Evolutionary conservation across 2,888 invertebrate genomes (phyloP).

Genomic region (Conops quadrifasciatus): DNA sequence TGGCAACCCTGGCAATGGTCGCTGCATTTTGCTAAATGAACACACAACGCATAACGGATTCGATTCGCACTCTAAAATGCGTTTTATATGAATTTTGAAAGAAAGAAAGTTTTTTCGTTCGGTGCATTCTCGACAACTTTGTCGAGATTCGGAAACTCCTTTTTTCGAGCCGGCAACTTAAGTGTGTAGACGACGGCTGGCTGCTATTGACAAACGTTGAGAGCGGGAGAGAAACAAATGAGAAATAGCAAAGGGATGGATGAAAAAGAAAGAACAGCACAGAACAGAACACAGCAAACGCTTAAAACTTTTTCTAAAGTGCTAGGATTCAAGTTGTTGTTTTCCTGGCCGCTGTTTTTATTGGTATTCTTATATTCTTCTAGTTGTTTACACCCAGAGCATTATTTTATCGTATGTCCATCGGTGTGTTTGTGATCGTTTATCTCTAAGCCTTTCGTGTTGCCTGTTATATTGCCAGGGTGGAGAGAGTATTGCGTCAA

Average conservation of each 20-base stretch:
- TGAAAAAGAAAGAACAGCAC: not conserved
- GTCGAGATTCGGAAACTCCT: slow-evolving; percentile 21
- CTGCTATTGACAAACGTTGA: not conserved
- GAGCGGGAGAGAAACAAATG: not conserved
- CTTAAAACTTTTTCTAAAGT: slow-evolving; percentile 30
- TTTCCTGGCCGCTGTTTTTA: slow-evolving; percentile 32
- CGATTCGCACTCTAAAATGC: slow-evolving; percentile 26
- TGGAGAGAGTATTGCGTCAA: too few relatives aligned
- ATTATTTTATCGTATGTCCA: slow-evolving; percentile 6
- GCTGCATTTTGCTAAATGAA: not conserved
- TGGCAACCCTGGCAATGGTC: slow-evolving; percentile 9
- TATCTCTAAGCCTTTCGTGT: slow-evolving; percentile 16
- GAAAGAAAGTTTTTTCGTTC: slow-evolving; percentile 4
- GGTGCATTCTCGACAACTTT: slow-evolving; percentile 9
- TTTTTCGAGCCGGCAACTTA: slow-evolving; percentile 19
- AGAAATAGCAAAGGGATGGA: slow-evolving; percentile 8
- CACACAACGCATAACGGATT: not conserved
- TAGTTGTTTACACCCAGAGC: too few relatives aligned
- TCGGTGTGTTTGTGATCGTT: not conserved
- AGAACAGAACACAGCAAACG: not conserved
- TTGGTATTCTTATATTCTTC: slow-evolving; percentile 35
- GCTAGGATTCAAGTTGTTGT: slow-evolving; percentile 43
- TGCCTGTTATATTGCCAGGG: too few relatives aligned
- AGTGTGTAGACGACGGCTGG: slow-evolving; percentile 2
- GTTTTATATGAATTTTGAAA: slow-evolving; percentile 33